Base-by-base conservation (phyloP, 2,888 invertebrate genomes). In the Argyra leucocephala region DNA sequence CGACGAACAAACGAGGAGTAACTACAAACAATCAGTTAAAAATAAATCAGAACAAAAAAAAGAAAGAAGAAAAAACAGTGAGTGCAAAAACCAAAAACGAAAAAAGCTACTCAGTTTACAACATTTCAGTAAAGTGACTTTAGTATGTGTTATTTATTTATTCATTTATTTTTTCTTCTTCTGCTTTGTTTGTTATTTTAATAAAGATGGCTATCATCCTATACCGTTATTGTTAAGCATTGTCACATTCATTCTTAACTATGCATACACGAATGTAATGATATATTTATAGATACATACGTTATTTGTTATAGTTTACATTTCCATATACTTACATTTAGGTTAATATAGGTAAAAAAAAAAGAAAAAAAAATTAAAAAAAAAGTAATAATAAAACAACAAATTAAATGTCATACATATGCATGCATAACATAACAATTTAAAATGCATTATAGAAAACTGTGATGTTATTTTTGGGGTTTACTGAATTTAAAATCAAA, bases 201-300 rank as follows among this genome's bases (percentile, higher is more conserved):
- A 48, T 48, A 48, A 48, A 48, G 48, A 48, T 48, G 48, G 48
- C 48, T 48, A 48, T 48, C 48, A 48, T 48, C 48, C 48, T 48
- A 48, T 48, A 48, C 48, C 48, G 48, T 48, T 48, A 48, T 48
- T 48, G 48, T 48, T 48, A 18, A 18, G 48, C 48, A 48, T 48
- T 48, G 48, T 48, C 48, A 48, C 48, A 48, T 48, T 48, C 2
- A 48, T 48, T 18, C 18, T 48, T 48, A 48, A 5, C 12, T 18
- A 48, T 48, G 18, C 18, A 15, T 48, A 48, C 15, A 15, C 37
- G 37, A 5, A 48, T 48, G 48, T 48, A 48, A 18, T 3, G 12
- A 48, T 2, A 48, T 48, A 48, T 48, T 18, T 5, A 3, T 48
- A 48, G 1, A 48, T 48, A 18, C 18, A 48, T 18, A 48, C 3